A percentile compares a stretch with the other conserved stretches of the same genome.
phyloP scores from a whole-genome alignment of 2,888 invertebrate species.

The Smittia aterrima region DNA sequence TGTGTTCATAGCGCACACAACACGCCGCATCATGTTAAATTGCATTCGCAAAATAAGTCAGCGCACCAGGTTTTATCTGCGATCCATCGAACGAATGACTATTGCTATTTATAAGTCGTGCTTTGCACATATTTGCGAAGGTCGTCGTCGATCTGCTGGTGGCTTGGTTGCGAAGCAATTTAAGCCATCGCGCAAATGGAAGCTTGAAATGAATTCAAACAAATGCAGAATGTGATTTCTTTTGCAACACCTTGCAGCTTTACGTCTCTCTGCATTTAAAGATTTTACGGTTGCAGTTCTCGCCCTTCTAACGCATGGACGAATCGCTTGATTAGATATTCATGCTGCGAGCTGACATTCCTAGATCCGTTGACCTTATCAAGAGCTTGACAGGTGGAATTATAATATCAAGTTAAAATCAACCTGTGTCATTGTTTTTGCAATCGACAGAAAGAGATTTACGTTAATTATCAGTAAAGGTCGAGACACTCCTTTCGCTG shows the following conservation, averaged over 20 bases:
- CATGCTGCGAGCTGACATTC: too few species aligned
- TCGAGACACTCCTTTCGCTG: too few species aligned
- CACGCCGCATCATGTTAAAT: too few species aligned
- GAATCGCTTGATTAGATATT: too few species aligned
- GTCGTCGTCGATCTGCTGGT: not conserved
- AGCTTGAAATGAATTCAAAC: constrained; percentile 2
- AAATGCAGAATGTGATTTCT: not conserved
- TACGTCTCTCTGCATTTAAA: not conserved
- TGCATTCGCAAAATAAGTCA: too few species aligned
- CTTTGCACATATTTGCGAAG: constrained; percentile 11
- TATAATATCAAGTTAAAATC: not conserved
- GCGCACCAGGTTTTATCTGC: not conserved
- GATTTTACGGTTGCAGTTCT: too few species aligned
- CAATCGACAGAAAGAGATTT: too few species aligned
- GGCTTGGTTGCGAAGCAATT: not conserved
- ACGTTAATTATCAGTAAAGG: too few species aligned
- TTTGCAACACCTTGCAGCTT: not conserved
- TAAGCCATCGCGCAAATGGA: not conserved
- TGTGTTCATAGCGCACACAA: too few species aligned
- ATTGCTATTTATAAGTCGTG: not conserved
- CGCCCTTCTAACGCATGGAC: too few species aligned
- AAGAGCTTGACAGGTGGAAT: not conserved
- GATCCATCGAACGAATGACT: not conserved
- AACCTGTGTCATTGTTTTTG: not conserved
- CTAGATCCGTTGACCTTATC: not conserved